Conservation (phyloP, 2,113 vertebrate species). For the Indicator maculatus region DNA sequence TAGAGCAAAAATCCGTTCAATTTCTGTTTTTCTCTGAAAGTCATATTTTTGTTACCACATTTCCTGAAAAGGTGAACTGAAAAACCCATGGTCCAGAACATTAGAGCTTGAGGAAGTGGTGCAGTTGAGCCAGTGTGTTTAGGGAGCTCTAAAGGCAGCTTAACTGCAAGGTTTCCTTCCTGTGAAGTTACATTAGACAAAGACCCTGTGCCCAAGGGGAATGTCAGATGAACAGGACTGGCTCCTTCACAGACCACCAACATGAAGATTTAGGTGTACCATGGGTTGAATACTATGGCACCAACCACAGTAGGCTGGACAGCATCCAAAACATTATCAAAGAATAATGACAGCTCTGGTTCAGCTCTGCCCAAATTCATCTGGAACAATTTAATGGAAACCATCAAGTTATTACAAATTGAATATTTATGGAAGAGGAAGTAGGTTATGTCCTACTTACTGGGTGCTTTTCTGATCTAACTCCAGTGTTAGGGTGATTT, state of each 20-base stretch:
- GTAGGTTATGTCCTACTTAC: background rate
- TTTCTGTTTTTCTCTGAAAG: background rate
- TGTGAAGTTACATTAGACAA: background rate
- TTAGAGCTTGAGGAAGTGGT: background rate
- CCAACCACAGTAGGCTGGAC: background rate
- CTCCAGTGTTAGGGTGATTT: background rate
- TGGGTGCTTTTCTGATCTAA: background rate
- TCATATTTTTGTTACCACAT: background rate
- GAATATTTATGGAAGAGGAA: background rate
- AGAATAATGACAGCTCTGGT: background rate
- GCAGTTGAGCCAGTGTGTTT: background rate
- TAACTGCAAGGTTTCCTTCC: conserved; percentile 1
- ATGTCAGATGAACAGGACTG: background rate
- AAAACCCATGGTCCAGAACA: background rate
- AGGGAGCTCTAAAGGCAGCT: conserved; percentile 1
- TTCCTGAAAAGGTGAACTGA: conserved; percentile 6
- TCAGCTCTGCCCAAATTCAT: background rate
- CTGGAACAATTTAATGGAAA: conserved; percentile 12
- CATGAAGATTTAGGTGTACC: background rate
- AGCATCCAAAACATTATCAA: background rate
- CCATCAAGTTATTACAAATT: background rate
- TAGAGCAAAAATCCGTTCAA: background rate
- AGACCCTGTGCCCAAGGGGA: background rate
- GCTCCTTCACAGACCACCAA: conserved; percentile 17
- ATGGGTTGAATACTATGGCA: background rate